Percentiles rank a stretch among this genome's conserved stretches.
Evolutionary conservation across 2,888 invertebrate genomes (phyloP).

Genomic region (Tenthredo amoena): DNA sequence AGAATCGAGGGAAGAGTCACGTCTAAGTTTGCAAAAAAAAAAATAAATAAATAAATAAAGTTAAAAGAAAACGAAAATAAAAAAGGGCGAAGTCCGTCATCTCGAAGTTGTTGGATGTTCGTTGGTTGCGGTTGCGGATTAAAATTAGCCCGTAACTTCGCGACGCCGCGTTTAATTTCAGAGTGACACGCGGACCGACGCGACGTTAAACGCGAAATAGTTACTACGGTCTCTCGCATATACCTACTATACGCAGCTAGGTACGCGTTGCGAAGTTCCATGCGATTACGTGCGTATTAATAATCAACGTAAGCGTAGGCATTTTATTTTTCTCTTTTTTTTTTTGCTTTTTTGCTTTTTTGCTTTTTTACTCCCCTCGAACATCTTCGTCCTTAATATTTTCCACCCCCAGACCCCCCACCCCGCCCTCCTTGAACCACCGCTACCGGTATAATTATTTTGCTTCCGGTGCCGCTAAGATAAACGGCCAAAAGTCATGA

Average conservation of each 20-base stretch:
- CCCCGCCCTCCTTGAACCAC: neutral
- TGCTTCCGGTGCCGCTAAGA: constrained; percentile 66
- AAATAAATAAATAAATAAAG: too few species aligned
- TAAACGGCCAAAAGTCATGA: constrained; percentile 56
- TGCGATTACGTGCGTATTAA: constrained; percentile 60
- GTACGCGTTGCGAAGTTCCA: constrained; percentile 33
- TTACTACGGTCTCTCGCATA: neutral
- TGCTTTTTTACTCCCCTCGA: neutral
- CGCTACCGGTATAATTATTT: constrained; percentile 64
- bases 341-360: too few species aligned
- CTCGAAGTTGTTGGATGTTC: constrained; percentile 24
- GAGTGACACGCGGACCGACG: constrained; percentile 38
- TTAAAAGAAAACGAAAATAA: too few species aligned
- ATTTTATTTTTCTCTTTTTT: neutral
- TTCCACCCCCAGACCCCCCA: neutral
- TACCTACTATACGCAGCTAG: too few species aligned
- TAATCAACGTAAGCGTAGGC: neutral
- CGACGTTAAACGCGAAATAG: constrained; percentile 35
- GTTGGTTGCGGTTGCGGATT: constrained; percentile 21
- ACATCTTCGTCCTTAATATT: neutral
- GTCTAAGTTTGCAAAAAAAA: neutral
- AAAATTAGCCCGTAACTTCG: constrained; percentile 25
- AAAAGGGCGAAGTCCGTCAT: constrained; percentile 19
- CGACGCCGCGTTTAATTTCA: constrained; percentile 46
- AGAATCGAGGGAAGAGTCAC: constrained; percentile 6